Base-by-base conservation (phyloP, 2,888 invertebrate genomes). In the Fragum sueziense region DNA sequence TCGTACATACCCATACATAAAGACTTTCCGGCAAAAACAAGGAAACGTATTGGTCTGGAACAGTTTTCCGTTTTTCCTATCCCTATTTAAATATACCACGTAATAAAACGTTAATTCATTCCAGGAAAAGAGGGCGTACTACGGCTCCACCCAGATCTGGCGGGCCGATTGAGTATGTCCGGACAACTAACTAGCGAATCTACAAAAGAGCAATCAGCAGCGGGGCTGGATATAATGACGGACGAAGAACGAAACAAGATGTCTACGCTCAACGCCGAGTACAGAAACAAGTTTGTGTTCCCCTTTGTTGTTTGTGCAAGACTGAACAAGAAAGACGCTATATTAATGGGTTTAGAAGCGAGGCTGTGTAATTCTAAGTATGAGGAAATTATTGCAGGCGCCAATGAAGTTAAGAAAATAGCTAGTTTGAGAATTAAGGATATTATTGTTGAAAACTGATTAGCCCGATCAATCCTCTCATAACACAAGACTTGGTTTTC, bases 221-320 rank as follows among this genome's bases (percentile, higher is more conserved):
- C 87, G 0, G 89, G 89, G 7, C 82, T 90, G 0, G 69, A 79
- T 27, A 52, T 29, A 0, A 34, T 90, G 59, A 84, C 87, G 1
- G 73, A 69, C 2, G 80, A 79, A 14, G 89, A 89, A 74, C 62
- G 67, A 47, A 22, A 68, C 6, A 72, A 54, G 41, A 80, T 90
- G 79, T 51, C 78, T 6, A 29, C 54, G n/a, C 41, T 82, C 9
- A 89, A 90, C 72, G 34, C 71, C 9, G 51, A 70, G 52, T 90
- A 90, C 67, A 87, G 73, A 59, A 51, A 79, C 0, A 88, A 86
- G 67, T 90, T 89, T 85, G 85, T 84, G 11, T 89, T 90, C 67
- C 90, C 90, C 0, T 90, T 90, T 79, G 88, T 90, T 25, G 86
- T 89, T 11, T 88, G 88, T 78, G 88, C 84, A 0, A 74, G 88